Percentiles rank a stretch among this genome's conserved stretches.
Conservation (phyloP, 2,797 vertebrate genomes). For the Crenichthys baileyi region DNA sequence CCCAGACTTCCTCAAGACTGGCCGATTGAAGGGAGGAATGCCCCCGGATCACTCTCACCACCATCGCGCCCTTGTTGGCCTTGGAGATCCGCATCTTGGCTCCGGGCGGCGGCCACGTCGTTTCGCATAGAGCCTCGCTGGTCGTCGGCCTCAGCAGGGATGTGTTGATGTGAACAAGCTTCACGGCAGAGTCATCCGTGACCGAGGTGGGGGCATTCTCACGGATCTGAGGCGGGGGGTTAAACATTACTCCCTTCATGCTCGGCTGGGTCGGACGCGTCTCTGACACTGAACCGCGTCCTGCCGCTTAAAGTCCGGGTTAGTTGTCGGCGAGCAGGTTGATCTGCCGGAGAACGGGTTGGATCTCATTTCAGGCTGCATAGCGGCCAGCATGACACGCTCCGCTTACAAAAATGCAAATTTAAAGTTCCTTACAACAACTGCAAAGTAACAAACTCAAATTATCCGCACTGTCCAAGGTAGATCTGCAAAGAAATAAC, state of each 20-base stretch:
- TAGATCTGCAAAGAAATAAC: neutral
- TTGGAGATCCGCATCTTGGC: slow-evolving; percentile 69
- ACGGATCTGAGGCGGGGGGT: slow-evolving; percentile 57
- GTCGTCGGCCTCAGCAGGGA: neutral
- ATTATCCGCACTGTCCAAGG: neutral
- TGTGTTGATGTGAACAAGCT: slow-evolving; percentile 25
- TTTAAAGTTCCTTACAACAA: neutral
- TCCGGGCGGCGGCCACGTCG: slow-evolving; percentile 59
- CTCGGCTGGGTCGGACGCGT: neutral
- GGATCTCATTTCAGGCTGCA: slow-evolving; percentile 57
- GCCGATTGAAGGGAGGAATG: slow-evolving; percentile 53
- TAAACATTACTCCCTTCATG: slow-evolving; percentile 48
- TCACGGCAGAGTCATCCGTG: slow-evolving; percentile 38
- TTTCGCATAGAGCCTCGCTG: slow-evolving; percentile 2
- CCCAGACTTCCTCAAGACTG: slow-evolving; percentile 62
- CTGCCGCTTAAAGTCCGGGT: neutral
- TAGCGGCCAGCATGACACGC: neutral
- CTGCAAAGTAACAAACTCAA: accelerated
- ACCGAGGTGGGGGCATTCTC: slow-evolving; percentile 67
- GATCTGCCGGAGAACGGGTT: slow-evolving; percentile 57
- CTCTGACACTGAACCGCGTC: neutral
- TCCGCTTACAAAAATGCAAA: neutral
- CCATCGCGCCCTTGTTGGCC: slow-evolving; percentile 60
- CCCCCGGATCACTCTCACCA: slow-evolving; percentile 57
- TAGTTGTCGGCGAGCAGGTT: slow-evolving; percentile 56